Conservation (phyloP, 2,888 invertebrate species). For the Melitaea athalia region DNA sequence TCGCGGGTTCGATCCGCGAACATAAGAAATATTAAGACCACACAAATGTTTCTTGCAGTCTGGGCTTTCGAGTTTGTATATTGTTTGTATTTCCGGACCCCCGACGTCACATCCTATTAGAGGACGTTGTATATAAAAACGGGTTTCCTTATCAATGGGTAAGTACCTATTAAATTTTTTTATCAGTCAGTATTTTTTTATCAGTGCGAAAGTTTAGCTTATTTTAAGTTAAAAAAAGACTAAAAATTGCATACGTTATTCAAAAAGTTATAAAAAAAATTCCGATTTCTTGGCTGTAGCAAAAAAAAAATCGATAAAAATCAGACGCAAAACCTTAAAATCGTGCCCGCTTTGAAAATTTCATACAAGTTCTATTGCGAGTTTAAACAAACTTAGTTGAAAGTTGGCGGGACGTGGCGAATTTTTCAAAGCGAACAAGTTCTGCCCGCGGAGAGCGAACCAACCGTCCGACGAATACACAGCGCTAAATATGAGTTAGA, state of each 20-base stretch:
- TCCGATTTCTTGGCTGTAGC: constrained; percentile 1
- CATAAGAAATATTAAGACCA: too few species aligned
- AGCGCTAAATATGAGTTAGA: constrained; percentile 5
- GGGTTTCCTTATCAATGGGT: too few species aligned
- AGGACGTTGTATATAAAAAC: too few species aligned
- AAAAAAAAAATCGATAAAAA: constrained; percentile 11
- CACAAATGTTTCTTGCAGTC: too few species aligned
- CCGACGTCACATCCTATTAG: too few species aligned
- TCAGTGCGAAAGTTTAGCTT: too few species aligned
- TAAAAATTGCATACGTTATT: not conserved
- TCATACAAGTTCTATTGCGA: constrained; percentile 40
- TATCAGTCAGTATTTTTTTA: too few species aligned
- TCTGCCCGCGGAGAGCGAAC: constrained; percentile 7
- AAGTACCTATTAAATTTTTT: too few species aligned
- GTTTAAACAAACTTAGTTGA: constrained; percentile 37
- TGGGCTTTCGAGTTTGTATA: too few species aligned
- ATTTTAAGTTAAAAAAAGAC: not conserved
- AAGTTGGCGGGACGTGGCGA: constrained; percentile 40
- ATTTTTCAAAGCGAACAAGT: constrained; percentile 40
- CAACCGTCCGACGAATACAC: constrained; percentile 1
- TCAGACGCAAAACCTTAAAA: constrained; percentile 24
- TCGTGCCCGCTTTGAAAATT: constrained; percentile 34
- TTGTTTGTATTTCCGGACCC: too few species aligned
- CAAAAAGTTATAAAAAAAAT: not conserved
- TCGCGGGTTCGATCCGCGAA: too few species aligned